A percentile compares a stretch with the other conserved stretches of the same genome.
Evolutionary conservation across 2,888 invertebrate species (phyloP).

Genomic region (Unio delphinus): DNA sequence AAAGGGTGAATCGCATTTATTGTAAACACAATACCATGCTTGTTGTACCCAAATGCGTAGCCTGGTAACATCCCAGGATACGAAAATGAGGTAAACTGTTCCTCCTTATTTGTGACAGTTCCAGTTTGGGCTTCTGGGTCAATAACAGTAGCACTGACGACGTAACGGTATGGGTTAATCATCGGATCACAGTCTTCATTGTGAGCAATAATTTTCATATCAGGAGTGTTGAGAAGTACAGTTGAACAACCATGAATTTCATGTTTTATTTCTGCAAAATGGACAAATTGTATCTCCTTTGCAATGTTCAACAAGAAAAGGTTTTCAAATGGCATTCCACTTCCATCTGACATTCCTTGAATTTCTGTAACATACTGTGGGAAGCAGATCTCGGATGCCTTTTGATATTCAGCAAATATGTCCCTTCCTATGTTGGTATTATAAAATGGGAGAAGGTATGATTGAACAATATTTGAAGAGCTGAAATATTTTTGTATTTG

Average conservation of each 20-base stretch:
- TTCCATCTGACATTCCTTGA: conserved; percentile 46
- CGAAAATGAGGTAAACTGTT: conserved; percentile 24
- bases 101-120: not conserved
- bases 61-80: conserved; percentile 45
- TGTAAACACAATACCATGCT: conserved; percentile 33
- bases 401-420: conserved; percentile 26
- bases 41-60: conserved; percentile 21
- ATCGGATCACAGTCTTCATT: conserved; percentile 44
- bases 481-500: no score
- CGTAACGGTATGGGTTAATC: conserved; percentile 27
- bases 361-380: conserved; percentile 44
- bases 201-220: conserved; percentile 23
- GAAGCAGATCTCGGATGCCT: conserved; percentile 24
- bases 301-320: conserved; percentile 36
- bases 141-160: conserved; percentile 31
- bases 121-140: not conserved
- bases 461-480: no score
- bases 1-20: conserved; percentile 38
- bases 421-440: conserved; percentile 19
- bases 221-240: conserved; percentile 32
- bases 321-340: conserved; percentile 37
- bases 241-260: conserved; percentile 40
- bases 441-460: conserved; percentile 14
- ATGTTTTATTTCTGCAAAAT: not conserved
- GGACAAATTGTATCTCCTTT: conserved; percentile 27